Evolutionary conservation across 2,797 vertebrate species (phyloP).

Genomic region (Microctenopoma stevenorrisi): DNA sequence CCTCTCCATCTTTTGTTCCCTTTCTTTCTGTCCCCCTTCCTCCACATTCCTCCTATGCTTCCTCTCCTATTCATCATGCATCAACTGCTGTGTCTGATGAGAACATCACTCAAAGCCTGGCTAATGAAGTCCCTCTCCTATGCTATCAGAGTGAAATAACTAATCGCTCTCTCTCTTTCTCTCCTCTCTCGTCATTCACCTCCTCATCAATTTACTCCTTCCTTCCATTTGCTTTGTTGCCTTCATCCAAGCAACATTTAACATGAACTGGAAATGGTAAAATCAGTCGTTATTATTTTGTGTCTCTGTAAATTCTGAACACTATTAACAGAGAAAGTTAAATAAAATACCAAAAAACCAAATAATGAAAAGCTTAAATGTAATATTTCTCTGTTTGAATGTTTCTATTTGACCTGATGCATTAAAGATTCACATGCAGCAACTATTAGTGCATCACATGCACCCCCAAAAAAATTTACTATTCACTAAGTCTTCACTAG

Average conservation of each 20-base stretch:
- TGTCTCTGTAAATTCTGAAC: no score
- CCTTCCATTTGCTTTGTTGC: not conserved
- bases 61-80: constrained; percentile 65
- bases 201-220: constrained; percentile 32
- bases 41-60: constrained; percentile 46
- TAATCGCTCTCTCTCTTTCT: constrained; percentile 55
- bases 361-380: no score
- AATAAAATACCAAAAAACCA: no score
- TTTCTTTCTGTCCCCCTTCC: constrained; percentile 38
- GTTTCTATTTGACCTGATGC: no score
- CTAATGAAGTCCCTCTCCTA: constrained; percentile 81
- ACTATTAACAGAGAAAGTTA: no score
- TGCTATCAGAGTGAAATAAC: constrained; percentile 76
- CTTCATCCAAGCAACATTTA: not conserved
- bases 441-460: no score
- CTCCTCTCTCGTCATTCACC: constrained; percentile 22
- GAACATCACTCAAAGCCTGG: constrained; percentile 77
- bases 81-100: constrained; percentile 71
- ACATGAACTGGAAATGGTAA: no score
- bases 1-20: constrained; percentile 17
- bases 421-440: no score
- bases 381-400: no score
- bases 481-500: no score
- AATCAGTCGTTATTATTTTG: no score
- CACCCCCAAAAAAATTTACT: no score